Conservation (phyloP, 1,140 invertebrate genomes). For the Scaptomyza graminum region DNA sequence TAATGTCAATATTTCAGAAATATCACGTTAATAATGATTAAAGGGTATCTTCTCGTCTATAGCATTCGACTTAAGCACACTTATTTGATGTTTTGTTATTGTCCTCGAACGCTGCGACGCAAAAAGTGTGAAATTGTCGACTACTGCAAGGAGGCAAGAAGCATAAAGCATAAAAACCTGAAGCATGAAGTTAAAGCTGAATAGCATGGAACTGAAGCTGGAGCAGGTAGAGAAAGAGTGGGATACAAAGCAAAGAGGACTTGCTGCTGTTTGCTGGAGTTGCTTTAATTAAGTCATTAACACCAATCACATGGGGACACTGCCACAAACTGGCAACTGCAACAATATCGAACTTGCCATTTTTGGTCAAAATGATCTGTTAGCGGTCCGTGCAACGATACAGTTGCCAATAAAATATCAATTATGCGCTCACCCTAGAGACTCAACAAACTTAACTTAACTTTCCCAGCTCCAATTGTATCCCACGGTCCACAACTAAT, state of each 20-base stretch:
- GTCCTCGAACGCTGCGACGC: slow-evolving; percentile 60
- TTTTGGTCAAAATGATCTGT: slow-evolving; percentile 72
- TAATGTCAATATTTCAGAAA: no score
- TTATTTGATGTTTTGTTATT: neutral
- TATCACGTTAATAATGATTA: neutral
- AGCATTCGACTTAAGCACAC: neutral
- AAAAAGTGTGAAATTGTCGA: slow-evolving; percentile 81
- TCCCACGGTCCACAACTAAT: slow-evolving; percentile 46
- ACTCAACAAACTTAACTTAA: neutral
- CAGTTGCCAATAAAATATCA: slow-evolving; percentile 69
- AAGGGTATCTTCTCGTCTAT: neutral
- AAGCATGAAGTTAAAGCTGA: neutral
- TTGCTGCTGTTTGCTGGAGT: slow-evolving; percentile 38
- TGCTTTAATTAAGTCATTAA: slow-evolving; percentile 83
- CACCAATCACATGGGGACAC: slow-evolving; percentile 59
- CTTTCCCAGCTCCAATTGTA: slow-evolving; percentile 36
- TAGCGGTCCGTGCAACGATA: slow-evolving; percentile 61
- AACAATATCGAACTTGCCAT: slow-evolving; percentile 50
- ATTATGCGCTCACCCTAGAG: slow-evolving; percentile 50
- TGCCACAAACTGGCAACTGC: slow-evolving; percentile 17
- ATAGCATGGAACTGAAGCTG: neutral
- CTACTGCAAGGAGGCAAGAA: slow-evolving; percentile 40
- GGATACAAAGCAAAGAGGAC: slow-evolving; percentile 13
- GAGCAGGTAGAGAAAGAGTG: slow-evolving; percentile 25
- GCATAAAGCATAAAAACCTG: neutral